Conservation (phyloP, 2,888 invertebrate genomes). For the Epiblema foenella region DNA sequence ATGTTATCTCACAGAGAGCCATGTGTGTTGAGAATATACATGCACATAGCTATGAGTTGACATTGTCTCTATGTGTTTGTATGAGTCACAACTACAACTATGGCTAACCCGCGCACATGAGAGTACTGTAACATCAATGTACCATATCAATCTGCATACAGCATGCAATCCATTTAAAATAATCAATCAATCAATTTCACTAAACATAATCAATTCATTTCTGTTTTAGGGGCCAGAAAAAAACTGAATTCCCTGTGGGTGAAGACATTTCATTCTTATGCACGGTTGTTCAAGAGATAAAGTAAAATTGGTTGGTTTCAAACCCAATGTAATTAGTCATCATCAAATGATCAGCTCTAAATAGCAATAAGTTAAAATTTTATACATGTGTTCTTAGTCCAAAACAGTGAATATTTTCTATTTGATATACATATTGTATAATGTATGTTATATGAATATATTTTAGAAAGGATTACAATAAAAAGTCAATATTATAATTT, state of each 20-base stretch:
- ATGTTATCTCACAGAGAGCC: too few species aligned
- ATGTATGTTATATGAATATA: neutral
- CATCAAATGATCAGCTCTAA: neutral
- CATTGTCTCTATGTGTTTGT: too few species aligned
- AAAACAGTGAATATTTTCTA: neutral
- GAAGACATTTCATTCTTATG: slow-evolving; percentile 86
- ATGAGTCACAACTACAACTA: too few species aligned
- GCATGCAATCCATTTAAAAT: neutral
- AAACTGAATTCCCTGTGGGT: slow-evolving; percentile 82
- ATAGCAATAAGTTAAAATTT: neutral
- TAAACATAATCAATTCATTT: slow-evolving; percentile 15
- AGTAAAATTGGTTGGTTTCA: neutral
- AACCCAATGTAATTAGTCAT: neutral
- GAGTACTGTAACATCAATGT: too few species aligned
- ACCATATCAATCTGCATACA: too few species aligned
- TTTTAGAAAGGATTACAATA: neutral
- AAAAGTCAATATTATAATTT: slow-evolving; percentile 10
- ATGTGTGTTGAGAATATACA: too few species aligned
- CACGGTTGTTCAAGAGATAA: slow-evolving; percentile 47
- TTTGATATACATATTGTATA: neutral
- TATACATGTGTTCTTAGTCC: neutral
- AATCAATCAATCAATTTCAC: too few species aligned
- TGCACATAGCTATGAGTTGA: too few species aligned
- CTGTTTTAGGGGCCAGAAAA: slow-evolving; percentile 80
- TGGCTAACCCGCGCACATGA: too few species aligned